Base-by-base conservation (phyloP, 2,113 vertebrate genomes). In the Xyliphius kryptos region DNA sequence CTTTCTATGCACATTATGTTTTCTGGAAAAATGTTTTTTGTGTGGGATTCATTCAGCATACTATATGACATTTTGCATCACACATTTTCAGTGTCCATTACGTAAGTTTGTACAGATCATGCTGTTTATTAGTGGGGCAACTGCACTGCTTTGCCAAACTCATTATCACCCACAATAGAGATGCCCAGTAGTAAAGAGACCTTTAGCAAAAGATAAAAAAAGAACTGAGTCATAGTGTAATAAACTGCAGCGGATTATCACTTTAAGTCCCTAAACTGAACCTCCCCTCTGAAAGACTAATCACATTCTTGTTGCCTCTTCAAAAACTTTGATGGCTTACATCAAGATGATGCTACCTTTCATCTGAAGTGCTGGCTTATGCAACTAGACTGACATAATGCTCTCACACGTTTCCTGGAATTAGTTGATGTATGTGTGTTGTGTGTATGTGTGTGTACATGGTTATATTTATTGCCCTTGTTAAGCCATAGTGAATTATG, bases 111-210 rank as follows among this genome's bases (percentile, higher is more conserved):
- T 20, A 10, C 37, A 49, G 48, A n/a, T 66, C 62, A 43, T 21
- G 43, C 9, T 52, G 7, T 3, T n/a, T 19, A 14, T 53, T 22
- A 53, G 32, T 20, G 15, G 7, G 21, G 43, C 9, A 60, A 46
- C 8, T 32, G 51, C 9, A 43, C 13, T 43, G 2, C 36, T 22
- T 47, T 60, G 21, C 17, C 44, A 66, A 6, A 66, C 43, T 44
- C 16, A 49, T 60, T 59, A 60, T 65, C 32, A 55, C 38, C 26
- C 52, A 55, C 43, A 54, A 15, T 59, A 60, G 26, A 32, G 55
- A 69, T 37, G 7, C 38, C 50, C 17, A 59, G 44, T 17, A 60
- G 51, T 50, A 11, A 14, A 4, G 38, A 61, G 51, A 26, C 19
- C 10, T 38, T 56, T 20, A 48, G 15, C 26, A 44, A 44, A 58